These are phyloP conservation scores for Cliona cf. orientalis DNA, from an alignment of 37 sponge, comb jelly and placozoan species.

Conservation along the genomic window DNA sequence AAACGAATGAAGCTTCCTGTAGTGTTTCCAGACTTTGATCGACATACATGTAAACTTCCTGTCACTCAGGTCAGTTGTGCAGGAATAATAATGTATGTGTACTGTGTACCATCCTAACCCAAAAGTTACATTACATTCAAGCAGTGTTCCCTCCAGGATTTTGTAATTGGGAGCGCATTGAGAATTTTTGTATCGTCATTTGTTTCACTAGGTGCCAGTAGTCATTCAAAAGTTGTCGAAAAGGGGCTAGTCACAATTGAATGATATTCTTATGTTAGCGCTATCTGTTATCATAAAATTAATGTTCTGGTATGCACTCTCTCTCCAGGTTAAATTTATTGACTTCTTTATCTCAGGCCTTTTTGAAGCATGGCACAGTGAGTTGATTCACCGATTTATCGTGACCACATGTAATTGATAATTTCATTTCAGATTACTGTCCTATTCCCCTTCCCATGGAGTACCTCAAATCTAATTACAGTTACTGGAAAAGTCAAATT, in stretches of 20 bases:
- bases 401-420: background rate
- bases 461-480: constrained; percentile 61
- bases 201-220: no score
- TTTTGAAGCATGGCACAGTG: constrained; percentile 84
- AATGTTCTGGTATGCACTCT: background rate
- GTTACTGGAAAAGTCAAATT: constrained; percentile 63
- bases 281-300: no score
- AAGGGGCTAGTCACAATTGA: no score
- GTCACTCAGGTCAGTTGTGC: constrained; percentile 68
- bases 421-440: constrained; percentile 38
- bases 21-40: constrained; percentile 84
- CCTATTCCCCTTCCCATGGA: constrained; percentile 58
- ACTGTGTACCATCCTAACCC: no score
- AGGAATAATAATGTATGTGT: background rate
- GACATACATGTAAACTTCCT: constrained; percentile 76
- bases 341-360: constrained; percentile 86
- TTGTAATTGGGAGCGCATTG: no score
- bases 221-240: no score
- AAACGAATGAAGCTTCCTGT: constrained; percentile 69
- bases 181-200: no score
- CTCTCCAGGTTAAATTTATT: constrained; percentile 70
- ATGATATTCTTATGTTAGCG: no score
- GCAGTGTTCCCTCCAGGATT: no score
- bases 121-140: no score
- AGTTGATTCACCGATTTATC: constrained; percentile 14